Base-by-base conservation (phyloP, 2,888 invertebrate species). In the Nomada lathburiana region DNA sequence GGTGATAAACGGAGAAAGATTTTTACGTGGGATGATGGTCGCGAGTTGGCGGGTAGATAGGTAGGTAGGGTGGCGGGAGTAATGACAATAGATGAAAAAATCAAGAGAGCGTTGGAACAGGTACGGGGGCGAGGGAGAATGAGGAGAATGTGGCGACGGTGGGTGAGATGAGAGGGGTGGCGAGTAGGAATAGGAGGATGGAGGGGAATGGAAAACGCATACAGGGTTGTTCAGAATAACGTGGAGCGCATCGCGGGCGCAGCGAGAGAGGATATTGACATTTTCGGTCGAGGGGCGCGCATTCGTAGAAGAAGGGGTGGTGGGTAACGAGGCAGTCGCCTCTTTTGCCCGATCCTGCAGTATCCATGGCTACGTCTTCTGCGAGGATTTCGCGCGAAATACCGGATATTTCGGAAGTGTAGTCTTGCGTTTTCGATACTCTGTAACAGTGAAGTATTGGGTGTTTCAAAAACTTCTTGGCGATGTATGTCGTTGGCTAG, bases 261-360 rank as follows among this genome's bases (percentile, higher is more conserved):
- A 88, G 85, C 85, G 81, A 89, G 90, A 88, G 90, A 91, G 92
- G 92, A 93, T 93, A 93, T 93, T 92, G 93, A 93, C 93, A 93
- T 93, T 93, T 93, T 92, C 90, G 93, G 92, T 88, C 90, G 88
- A 91, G 91, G 90, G 92, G 90, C 91, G 91, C 92, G 92, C 92
- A 91, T 90, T 91, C 90, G 91, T 88, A 85, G 89, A 80, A 83
- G 83, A 80, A 85, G 81, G 65, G 72, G 70, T 62, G 83, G 91
- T 89, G 86, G 89, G 83, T 86, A 89, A 88, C 87, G 86, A 86
- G 88, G 87, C 79, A 85, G 88, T 86, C 85, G 87, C 85, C 90
- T 90, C 88, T 88, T 80, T 83, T 86, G 83, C 83, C 85, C 87
- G 89, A 86, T 89, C 89, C 89, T 87, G 91, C 89, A 89, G 89